Base-by-base conservation (phyloP, 2,113 vertebrate species). In the Hucho hucho region DNA sequence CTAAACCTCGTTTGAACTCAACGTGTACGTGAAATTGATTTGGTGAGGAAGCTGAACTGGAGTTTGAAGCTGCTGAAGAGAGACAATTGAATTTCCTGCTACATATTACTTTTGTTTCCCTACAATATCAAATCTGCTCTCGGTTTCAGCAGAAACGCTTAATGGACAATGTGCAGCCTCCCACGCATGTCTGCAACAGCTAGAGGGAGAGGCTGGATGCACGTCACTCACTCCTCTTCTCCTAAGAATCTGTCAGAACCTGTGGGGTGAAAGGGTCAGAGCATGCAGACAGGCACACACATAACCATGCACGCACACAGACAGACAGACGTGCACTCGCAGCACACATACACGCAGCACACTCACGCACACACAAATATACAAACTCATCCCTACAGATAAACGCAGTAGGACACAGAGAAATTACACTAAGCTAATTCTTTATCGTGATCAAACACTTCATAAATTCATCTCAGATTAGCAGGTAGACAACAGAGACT, bases 81-180 rank as follows among this genome's bases (percentile, higher is more conserved):
- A 86, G 82, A 90, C 89, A 93, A 94, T 94, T 92, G 89, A 93
- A 93, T 94, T 94, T 94, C 92, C 92, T 91, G 89, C 68, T 91
- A 88, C 89, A 91, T 93, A 90, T 92, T 89, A 92, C 90, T 92
- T 92, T 90, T 93, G 91, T 93, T 94, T 93, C 93, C 92, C 88
- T 80, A 84, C 91, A 91, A 91, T 91, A 93, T 93, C 93, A 93
- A 94, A 92, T 93, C 92, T 92, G 89, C 90, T 87, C 92, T 91
- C 72, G 74, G 88, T 90, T 89, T 90, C 91, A 87, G 86, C 84
- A 89, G 88, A 92, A 92, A 93, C 84, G 88, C 91, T 93, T 89
- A 92, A 94, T 93, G 92, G 92, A 89, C 88, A 88, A 89, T 92
- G 87, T 90, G 87, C 87, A 80, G 86, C 92, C 90, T 87, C 93